These are phyloP conservation scores for Bombus impatiens DNA, from an alignment of 1,140 invertebrate genomes.

Conservation along the genomic window DNA sequence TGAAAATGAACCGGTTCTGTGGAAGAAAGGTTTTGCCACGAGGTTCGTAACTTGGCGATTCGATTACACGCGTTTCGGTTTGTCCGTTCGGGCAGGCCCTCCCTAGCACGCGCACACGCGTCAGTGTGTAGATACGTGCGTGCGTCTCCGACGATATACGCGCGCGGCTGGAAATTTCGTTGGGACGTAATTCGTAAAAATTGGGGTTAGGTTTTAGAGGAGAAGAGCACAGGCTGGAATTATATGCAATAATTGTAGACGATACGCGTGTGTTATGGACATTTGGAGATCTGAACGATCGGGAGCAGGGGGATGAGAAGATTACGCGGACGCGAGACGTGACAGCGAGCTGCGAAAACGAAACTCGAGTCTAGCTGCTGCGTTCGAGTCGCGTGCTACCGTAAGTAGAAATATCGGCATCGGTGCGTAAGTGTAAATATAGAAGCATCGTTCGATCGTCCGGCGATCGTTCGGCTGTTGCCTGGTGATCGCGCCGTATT, in stretches of 20 bases:
- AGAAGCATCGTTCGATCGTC: constrained; percentile 3
- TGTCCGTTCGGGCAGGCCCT: no score
- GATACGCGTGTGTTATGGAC: not conserved
- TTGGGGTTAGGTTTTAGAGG: not conserved
- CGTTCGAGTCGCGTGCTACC: no score
- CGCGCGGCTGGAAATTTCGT: not conserved
- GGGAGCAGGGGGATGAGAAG: not conserved
- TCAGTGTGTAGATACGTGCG: no score
- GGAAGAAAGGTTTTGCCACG: no score
- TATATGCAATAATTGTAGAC: constrained; percentile 6
- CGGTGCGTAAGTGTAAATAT: not conserved
- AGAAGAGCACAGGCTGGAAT: not conserved
- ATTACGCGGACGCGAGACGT: constrained; percentile 5
- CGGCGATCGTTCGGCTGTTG: not conserved
- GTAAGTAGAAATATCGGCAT: not conserved
- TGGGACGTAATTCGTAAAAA: constrained; percentile 19
- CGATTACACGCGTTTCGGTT: no score
- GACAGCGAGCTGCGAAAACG: constrained; percentile 19
- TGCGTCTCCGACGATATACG: no score
- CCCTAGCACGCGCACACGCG: not conserved
- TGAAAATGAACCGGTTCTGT: no score
- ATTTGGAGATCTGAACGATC: constrained; percentile 13
- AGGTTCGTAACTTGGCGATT: no score
- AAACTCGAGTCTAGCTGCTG: constrained; percentile 5
- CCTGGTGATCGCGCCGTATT: no score